Conservation (phyloP, 2,797 vertebrate genomes). For the Macroramphosus scolopax region DNA sequence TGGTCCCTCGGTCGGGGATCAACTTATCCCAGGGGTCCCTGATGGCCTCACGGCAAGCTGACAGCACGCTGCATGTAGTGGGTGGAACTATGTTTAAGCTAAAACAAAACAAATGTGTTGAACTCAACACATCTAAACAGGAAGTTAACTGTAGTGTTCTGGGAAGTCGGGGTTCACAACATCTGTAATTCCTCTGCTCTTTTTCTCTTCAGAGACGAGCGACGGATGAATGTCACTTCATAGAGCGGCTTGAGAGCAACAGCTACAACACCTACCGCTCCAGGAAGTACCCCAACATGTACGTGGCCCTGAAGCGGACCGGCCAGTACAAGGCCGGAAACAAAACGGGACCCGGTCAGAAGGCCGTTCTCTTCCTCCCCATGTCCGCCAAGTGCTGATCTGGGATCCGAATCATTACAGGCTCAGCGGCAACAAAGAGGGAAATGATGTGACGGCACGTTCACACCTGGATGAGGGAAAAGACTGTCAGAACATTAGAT, state of each 20-base stretch:
- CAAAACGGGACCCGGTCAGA: slow-evolving; percentile 94
- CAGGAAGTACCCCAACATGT: slow-evolving; percentile 92
- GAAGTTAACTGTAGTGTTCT: too few relatives aligned
- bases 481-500: too few relatives aligned
- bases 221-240: slow-evolving; percentile 96
- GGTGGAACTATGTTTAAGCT: too few relatives aligned
- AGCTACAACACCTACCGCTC: slow-evolving; percentile 99
- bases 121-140: too few relatives aligned
- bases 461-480: too few relatives aligned
- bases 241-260: slow-evolving; percentile 93
- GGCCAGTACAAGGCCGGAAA: slow-evolving; percentile 94
- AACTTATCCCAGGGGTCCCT: too few relatives aligned
- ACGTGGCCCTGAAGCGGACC: slow-evolving; percentile 94
- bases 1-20: too few relatives aligned
- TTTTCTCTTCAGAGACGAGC: slow-evolving; percentile 82
- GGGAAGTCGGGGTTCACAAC: too few relatives aligned
- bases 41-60: too few relatives aligned
- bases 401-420: slow-evolving; percentile 8
- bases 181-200: not conserved
- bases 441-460: slow-evolving; percentile 61
- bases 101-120: too few relatives aligned
- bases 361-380: slow-evolving; percentile 97
- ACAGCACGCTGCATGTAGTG: too few relatives aligned
- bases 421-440: slow-evolving; percentile 14
- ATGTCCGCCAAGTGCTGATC: slow-evolving; percentile 91